Evolutionary conservation across 2,113 vertebrate species (phyloP).

Genomic region (Hippolais icterina): DNA sequence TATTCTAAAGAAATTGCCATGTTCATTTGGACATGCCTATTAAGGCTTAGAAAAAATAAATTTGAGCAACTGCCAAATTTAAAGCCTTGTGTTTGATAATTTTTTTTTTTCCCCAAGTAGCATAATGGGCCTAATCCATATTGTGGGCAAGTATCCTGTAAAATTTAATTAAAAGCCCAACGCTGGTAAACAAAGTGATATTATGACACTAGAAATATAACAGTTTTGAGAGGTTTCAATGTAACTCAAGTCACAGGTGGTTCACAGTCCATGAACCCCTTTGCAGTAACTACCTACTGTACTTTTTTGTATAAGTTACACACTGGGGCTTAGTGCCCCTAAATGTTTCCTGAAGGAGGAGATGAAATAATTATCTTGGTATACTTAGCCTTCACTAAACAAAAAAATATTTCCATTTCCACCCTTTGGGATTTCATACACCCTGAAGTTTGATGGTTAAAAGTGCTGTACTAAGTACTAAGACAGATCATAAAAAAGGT

Average conservation of each 20-base stretch:
- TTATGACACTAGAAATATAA: not conserved
- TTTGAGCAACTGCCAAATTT: constrained; percentile 34
- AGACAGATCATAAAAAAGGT: constrained; percentile 36
- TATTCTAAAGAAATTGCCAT: not conserved
- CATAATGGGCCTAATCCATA: constrained; percentile 32
- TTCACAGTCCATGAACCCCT: not conserved
- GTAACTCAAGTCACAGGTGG: not conserved
- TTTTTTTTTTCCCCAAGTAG: not conserved
- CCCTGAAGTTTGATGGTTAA: constrained; percentile 30
- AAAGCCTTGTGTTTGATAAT: constrained; percentile 11
- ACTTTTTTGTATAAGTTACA: not conserved
- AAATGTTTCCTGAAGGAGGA: not conserved
- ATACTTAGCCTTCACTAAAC: not conserved
- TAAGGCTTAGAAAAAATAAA: constrained; percentile 48
- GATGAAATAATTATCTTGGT: not conserved
- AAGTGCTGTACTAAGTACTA: not conserved
- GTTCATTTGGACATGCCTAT: constrained; percentile 38
- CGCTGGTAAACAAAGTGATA: constrained; percentile 13
- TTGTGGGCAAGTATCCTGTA: constrained; percentile 34
- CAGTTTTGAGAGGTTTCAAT: not conserved
- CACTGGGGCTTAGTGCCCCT: not conserved
- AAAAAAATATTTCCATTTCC: constrained; percentile 35
- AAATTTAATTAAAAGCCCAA: constrained; percentile 49
- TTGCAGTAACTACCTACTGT: not conserved
- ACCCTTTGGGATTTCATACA: not conserved